Percentiles rank a stretch among this genome's conserved stretches.
phyloP scores from a whole-genome alignment of 2,888 invertebrate genomes.

The Papilio demoleus region DNA sequence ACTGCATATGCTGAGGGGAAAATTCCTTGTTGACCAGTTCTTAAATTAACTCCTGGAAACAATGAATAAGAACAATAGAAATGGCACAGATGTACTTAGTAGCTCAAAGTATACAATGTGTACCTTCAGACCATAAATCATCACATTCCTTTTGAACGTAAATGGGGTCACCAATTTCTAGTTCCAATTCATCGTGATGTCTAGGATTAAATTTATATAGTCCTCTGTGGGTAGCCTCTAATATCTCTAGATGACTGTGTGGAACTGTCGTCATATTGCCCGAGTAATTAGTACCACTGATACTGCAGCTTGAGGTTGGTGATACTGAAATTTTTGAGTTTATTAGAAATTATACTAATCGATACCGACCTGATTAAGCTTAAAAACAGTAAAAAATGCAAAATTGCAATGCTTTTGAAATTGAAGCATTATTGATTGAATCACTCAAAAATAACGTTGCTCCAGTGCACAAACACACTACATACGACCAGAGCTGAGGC shows the following conservation, averaged over 20 bases:
- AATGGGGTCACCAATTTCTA: slow-evolving; percentile 98
- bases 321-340: slow-evolving; percentile 72
- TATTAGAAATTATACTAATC: not conserved
- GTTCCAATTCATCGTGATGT: slow-evolving; percentile 97
- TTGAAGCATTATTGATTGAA: slow-evolving; percentile 22
- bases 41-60: slow-evolving; percentile 93
- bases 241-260: slow-evolving; percentile 91
- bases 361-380: not conserved
- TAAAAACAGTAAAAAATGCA: slow-evolving; percentile 9
- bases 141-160: slow-evolving; percentile 98
- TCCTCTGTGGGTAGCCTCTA: slow-evolving; percentile 97
- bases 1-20: slow-evolving; percentile 99
- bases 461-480: slow-evolving; percentile 19
- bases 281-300: slow-evolving; percentile 82
- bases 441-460: slow-evolving; percentile 9
- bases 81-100: no score
- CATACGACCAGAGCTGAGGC: slow-evolving; percentile 25
- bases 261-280: slow-evolving; percentile 88
- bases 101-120: not conserved
- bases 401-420: slow-evolving; percentile 3
- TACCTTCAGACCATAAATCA: slow-evolving; percentile 99
- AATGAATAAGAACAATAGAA: not conserved
- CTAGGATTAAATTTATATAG: slow-evolving; percentile 97
- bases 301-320: slow-evolving; percentile 84
- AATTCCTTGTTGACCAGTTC: slow-evolving; percentile 96